Evolutionary conservation across 92 coral and sea anemone genomes (phyloP), one percentile per base, ranked within the genome.

Genomic region (Heteractis magnifica): DNA sequence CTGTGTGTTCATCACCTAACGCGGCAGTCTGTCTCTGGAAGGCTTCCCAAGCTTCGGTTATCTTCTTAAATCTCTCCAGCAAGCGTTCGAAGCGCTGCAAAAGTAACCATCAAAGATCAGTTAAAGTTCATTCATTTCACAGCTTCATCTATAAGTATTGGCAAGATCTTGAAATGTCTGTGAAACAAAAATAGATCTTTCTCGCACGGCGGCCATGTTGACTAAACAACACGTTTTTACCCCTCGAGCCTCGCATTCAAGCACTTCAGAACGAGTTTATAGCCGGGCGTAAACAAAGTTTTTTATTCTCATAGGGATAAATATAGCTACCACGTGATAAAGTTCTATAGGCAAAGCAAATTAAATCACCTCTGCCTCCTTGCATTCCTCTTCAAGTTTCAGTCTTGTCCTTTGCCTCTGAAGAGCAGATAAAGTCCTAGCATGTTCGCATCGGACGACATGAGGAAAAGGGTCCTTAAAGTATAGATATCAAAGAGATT

Each of bases 401-500:
- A 92, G 68, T 68, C 88, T 89, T 56, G 80, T 91, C 52, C 81
- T 89, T 86, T 97, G 98, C 51, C 95, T 83, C 56, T 79, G 88
- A 21, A 97, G 91, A 10, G 98, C 98, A 44, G 99, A 97, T 79
- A 94, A 72, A 2, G 98, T 88, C 58, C 99, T 86, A 19, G 97
- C 94, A 65, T 97, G 99, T 71, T 92, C 87, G 73, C 99, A 97
- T 52, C 98, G 88, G 5, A 90, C 95, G 21, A 92, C 81, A 52
- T 94, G 90, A 1, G 99, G 99, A 21, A 94, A 92, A 56, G 98
- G 99, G 56, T 97, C 98, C 44, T 34, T 34, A 34, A 34, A 34
- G 0, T 34, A 34, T 34, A 34, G 1, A 34, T 34, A 34, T 34
- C 44, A 34, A 34, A 34, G 1, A 34, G 44, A 34, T 34, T 34